Conservation (phyloP, 2,888 invertebrate genomes). For the Imbricaverruca yamaguchii region DNA sequence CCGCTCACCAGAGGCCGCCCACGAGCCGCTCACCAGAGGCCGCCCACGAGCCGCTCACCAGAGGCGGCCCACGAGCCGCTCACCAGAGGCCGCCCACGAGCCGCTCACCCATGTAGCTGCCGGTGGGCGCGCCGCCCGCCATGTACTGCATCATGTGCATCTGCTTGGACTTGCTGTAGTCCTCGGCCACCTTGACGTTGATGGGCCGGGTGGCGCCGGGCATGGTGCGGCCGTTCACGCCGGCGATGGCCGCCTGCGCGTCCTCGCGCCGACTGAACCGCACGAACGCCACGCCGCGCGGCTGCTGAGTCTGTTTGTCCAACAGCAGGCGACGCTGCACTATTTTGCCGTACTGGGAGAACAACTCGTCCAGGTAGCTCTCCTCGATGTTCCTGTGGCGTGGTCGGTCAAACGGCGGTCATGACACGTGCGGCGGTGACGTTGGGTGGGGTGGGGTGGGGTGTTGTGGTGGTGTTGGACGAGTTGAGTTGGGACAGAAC, state of each 20-base stretch:
- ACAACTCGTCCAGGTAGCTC: conserved; percentile 64
- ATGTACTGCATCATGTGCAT: conserved; percentile 45
- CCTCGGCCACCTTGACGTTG: conserved; percentile 75
- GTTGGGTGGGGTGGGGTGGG: too few relatives aligned
- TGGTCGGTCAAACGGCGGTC: too few relatives aligned
- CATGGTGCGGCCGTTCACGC: conserved; percentile 68
- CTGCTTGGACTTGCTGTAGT: conserved; percentile 74
- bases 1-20: too few relatives aligned
- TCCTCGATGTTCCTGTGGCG: conserved; percentile 1
- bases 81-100: not conserved
- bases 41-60: too few relatives aligned
- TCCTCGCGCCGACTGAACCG: conserved; percentile 56
- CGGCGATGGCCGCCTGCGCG: conserved; percentile 80
- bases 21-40: too few relatives aligned
- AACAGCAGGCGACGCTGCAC: conserved; percentile 85
- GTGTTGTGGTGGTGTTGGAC: too few relatives aligned
- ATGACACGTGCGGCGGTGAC: too few relatives aligned
- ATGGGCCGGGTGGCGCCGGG: conserved; percentile 76
- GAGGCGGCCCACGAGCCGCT: too few relatives aligned
- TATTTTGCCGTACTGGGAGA: conserved; percentile 80
- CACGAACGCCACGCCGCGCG: conserved; percentile 86
- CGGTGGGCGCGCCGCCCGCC: not conserved
- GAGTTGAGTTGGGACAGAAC: too few relatives aligned
- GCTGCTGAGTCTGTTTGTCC: conserved; percentile 78
- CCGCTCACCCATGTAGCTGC: too few relatives aligned